Evolutionary conservation across 2,113 vertebrate species (phyloP), one percentile per base, ranked within the genome.

Genomic region (Oncorhynchus tshawytscha): DNA sequence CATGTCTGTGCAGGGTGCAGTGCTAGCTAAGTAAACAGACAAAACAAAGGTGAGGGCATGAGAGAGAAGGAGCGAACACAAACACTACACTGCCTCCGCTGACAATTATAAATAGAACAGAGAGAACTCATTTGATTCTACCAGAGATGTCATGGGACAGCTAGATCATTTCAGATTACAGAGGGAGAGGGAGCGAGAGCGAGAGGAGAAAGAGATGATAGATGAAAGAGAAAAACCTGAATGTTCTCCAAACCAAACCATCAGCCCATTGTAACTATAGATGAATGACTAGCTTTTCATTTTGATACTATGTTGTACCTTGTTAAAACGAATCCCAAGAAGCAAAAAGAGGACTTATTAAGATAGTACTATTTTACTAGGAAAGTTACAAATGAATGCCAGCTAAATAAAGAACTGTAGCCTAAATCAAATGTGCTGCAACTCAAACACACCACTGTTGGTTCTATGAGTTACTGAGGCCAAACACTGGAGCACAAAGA

Each of bases 1-100:
- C 20, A 16, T 18, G 51, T 54, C 51, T 54, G 51, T 54, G 51
- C 51, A 15, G 16, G 13, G 16, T 15, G 51, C 13, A 54, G 12
- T 15, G 13, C 4, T 16, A 18, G 51, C 13, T 54, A 51, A 18
- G 70, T 45, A 79, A 74, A 34, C 22, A 70, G 39, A 31, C 24
- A 86, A 89, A 91, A 89, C 85, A 92, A 87, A 86, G 72, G 31
- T 57, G 78, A 72, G 77, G 86, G 82, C 81, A 82, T 82, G 85
- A 75, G 77, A 87, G 73, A 64, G 69, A 73, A n/a, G 29, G 71
- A 70, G 77, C n/a, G 70, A 78, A 82, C 72, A 69, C 79, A 81
- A 88, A 89, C 12, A 54, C 51, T 4, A 54, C 12, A 54, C 12
- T 15, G 16, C 51, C 51, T 16, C 51, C 76, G 87, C 60, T 49